phyloP scores from a whole-genome alignment of 2,888 invertebrate species.

The Papilio demoleus region DNA sequence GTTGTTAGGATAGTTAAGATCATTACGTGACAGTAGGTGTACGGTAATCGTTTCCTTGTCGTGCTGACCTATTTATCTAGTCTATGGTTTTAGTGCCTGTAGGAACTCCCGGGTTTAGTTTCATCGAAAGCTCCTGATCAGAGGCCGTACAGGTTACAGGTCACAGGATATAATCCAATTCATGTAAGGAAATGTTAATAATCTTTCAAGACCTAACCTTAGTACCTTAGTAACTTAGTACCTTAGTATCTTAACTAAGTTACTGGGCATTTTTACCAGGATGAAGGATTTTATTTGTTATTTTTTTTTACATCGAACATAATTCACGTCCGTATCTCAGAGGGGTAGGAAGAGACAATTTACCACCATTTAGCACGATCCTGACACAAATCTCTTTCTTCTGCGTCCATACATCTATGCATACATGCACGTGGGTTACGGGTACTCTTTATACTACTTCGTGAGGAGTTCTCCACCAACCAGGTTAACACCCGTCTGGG shows the following conservation, averaged over 20 bases:
- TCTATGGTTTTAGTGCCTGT: not conserved
- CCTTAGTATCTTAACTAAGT: constrained; percentile 2
- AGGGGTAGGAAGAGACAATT: too few species aligned
- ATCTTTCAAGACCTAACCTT: not conserved
- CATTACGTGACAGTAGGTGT: not conserved
- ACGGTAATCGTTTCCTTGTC: constrained; percentile 7
- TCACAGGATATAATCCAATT: constrained; percentile 14
- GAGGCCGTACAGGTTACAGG: constrained; percentile 15
- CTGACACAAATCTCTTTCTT: too few species aligned
- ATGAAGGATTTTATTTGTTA: not conserved
- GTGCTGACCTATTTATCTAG: constrained; percentile 2
- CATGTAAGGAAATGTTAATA: constrained; percentile 6
- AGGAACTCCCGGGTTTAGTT: not conserved
- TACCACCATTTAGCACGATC: too few species aligned
- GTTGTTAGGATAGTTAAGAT: not conserved
- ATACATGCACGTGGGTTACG: too few species aligned
- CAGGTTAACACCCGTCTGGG: too few species aligned
- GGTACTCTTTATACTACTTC: too few species aligned
- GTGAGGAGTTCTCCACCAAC: too few species aligned
- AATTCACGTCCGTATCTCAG: too few species aligned
- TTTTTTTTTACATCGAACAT: too few species aligned
- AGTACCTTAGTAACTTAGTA: too few species aligned
- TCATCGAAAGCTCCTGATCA: constrained; percentile 11
- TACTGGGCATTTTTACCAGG: constrained; percentile 1
- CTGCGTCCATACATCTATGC: too few species aligned